These are phyloP conservation scores for Pseudomugil gertrudae DNA, from an alignment of 2,797 vertebrate genomes.

Conservation along the genomic window DNA sequence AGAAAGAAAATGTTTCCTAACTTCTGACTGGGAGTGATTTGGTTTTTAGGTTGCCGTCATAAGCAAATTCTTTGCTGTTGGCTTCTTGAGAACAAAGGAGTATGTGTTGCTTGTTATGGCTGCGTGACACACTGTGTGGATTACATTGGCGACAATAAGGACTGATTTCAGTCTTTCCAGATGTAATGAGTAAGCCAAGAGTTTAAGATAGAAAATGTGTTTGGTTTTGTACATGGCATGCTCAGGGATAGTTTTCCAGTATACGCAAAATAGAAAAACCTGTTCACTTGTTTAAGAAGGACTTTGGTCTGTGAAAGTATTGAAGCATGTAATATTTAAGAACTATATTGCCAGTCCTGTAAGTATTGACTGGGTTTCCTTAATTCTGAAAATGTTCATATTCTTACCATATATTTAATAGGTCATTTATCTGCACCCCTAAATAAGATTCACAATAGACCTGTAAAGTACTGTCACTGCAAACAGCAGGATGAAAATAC, in stretches of 20 bases:
- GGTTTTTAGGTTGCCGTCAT: slow-evolving; percentile 20
- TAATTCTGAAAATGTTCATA: not conserved
- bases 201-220: not conserved
- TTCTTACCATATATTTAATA: not conserved
- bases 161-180: slow-evolving; percentile 53
- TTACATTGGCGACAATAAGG: slow-evolving; percentile 42
- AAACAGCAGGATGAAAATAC: no score
- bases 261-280: not conserved
- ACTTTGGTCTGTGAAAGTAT: not conserved
- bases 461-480: no score
- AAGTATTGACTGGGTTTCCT: not conserved
- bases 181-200: slow-evolving; percentile 35
- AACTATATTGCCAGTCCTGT: not conserved
- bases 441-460: no score
- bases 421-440: not conserved
- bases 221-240: not conserved
- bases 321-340: not conserved
- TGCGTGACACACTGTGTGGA: slow-evolving; percentile 42
- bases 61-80: slow-evolving; percentile 18
- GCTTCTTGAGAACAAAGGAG: slow-evolving; percentile 58
- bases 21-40: not conserved
- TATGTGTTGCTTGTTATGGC: slow-evolving; percentile 60
- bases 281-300: not conserved
- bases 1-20: no score
- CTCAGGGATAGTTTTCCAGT: not conserved